These are phyloP conservation scores for Mesaphorura yosii DNA, from an alignment of 1,140 invertebrate genomes.

Conservation along the genomic window DNA sequence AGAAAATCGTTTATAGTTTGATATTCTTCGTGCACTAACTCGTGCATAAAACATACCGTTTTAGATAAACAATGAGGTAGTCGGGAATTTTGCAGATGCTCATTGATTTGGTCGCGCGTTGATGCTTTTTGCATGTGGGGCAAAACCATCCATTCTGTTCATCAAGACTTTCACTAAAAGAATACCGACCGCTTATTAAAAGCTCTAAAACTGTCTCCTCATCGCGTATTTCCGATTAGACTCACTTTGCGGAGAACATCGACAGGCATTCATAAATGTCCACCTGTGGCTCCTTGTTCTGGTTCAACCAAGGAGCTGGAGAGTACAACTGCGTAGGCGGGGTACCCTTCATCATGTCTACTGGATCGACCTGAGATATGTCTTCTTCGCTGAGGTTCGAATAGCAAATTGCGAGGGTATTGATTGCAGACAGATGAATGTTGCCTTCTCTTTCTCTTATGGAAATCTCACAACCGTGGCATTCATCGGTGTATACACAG, in stretches of 20 bases:
- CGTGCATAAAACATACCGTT: conserved; percentile 47
- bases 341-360: conserved; percentile 17
- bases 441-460: conserved; percentile 40
- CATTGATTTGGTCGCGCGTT: conserved; percentile 57
- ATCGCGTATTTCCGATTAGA: neutral
- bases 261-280: conserved; percentile 53
- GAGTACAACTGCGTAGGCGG: neutral
- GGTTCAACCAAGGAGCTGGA: neutral
- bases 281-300: conserved; percentile 36
- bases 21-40: neutral
- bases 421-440: conserved; percentile 44
- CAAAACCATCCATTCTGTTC: conserved; percentile 61
- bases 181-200: conserved; percentile 5
- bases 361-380: conserved; percentile 15
- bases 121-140: conserved; percentile 52
- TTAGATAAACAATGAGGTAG: conserved; percentile 58
- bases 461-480: conserved; percentile 49
- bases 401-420: conserved; percentile 47
- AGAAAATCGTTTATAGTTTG: neutral
- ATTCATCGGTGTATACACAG: conserved; percentile 48
- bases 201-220: neutral
- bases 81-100: conserved; percentile 57
- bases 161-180: conserved; percentile 51
- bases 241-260: conserved; percentile 54
- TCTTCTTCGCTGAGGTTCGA: conserved; percentile 29